Base-by-base conservation (phyloP, 2,797 vertebrate species). In the Ctenochaetus hawaiiensis region DNA sequence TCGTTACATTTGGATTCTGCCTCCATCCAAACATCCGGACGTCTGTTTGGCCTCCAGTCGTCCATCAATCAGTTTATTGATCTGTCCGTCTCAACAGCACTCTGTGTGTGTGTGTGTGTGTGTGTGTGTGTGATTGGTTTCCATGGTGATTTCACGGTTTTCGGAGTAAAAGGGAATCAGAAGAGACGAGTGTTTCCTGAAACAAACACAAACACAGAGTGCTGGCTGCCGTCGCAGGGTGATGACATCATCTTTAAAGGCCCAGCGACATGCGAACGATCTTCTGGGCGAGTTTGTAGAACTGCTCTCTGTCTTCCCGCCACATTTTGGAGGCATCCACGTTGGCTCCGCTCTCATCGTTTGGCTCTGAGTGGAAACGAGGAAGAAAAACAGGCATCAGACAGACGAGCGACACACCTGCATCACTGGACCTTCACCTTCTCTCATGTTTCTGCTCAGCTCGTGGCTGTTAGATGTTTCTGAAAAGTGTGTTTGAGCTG, bases 291-390 rank as follows among this genome's bases (percentile, higher is more conserved):
- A 99, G 96, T 87, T 72, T 95, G 91, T 96, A 96, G 66, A 99
- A 99, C 64, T 99, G 97, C 66, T 97, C 96, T 34, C 97, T 80
- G 92, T 99, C 97, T 16, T 99, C 98, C 0, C 98, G 94, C 98
- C 98, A 99, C 98, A 99, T 99, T 79, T 99, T 99, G 5, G 98
- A 99, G 2, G 98, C 98, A 0, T 99, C 98, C 0, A 99, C 98
- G 0, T 99, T 99, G 0, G 98, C 98, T 0, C 98, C 98, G 0
- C 98, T 99, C 67, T 99, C 98, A 30, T 99, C 98, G 0, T 99
- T 99, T 0, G 98, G 98, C 86, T 99, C 98, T 99, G 95, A 12
- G 12, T 62, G 12, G 63, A 20, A 0, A 45, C 18, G 9, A 47
- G 11, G 1, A 44, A 44, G 26, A 8, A 47, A 0, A n/a, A 0